These are phyloP conservation scores for Cydia pomonella DNA, from an alignment of 1,140 invertebrate genomes.

Conservation along the genomic window DNA sequence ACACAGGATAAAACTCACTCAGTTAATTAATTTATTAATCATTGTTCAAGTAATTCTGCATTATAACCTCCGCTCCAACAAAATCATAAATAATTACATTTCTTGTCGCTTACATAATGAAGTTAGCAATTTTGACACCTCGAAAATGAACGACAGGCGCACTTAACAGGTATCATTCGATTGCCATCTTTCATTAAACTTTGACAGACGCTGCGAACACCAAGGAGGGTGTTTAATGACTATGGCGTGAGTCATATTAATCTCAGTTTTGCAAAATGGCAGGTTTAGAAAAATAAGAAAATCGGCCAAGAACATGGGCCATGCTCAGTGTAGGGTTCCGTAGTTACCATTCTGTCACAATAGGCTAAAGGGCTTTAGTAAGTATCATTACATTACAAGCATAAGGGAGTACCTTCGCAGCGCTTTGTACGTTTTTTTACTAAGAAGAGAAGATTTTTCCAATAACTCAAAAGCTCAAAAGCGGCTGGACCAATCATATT, in stretches of 20 bases:
- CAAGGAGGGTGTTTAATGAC: not conserved
- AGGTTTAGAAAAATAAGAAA: too few species aligned
- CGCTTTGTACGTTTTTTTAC: too few species aligned
- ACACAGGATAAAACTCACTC: not conserved
- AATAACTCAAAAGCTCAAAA: too few species aligned
- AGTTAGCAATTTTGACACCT: not conserved
- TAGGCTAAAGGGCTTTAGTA: too few species aligned
- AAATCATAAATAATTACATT: not conserved
- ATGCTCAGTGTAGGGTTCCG: too few species aligned
- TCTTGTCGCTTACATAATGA: not conserved
- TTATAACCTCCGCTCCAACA: not conserved
- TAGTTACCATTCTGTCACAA: too few species aligned
- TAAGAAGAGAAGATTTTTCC: too few species aligned
- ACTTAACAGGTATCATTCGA: constrained; percentile 8
- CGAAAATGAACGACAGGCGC: not conserved
- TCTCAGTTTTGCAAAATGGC: not conserved
- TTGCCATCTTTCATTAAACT: constrained; percentile 20
- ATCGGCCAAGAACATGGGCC: too few species aligned
- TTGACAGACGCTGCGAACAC: not conserved
- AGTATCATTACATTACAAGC: too few species aligned
- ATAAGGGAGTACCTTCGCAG: too few species aligned
- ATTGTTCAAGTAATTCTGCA: not conserved
- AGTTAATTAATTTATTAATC: not conserved
- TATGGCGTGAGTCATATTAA: not conserved
- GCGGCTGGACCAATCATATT: too few species aligned